Base-by-base conservation (phyloP, 2,888 invertebrate genomes). In the Ormia ochracea region DNA sequence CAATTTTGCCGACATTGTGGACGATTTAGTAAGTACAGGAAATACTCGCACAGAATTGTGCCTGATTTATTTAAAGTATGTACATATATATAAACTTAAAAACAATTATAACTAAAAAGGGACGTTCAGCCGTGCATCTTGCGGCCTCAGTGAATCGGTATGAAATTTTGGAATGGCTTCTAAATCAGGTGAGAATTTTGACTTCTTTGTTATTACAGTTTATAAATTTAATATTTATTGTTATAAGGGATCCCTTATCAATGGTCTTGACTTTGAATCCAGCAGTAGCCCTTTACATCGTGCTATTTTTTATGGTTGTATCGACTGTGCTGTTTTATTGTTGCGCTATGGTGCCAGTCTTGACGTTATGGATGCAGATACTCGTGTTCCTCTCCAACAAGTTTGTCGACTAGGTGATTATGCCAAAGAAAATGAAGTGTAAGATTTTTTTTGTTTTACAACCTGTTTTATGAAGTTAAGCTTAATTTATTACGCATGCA, bases 231-330 rank as follows among this genome's bases (percentile, higher is more conserved):
- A n/a, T n/a, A n/a, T n/a, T n/a, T n/a, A n/a, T n/a, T n/a, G n/a
- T n/a, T 33, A 17, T 4, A 17, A 87, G 86, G 90, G 89, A n/a
- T 87, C 90, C 1, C 81, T 83, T 36, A 85, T 89, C 12, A 87
- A 87, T 65, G 83, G 84, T 0, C 86, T 85, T 14, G 90, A 90
- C 33, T 84, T 66, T 33, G 90, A 90, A 56, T 93, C 93, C 0
- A 93, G 94, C 69, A 90, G 95, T 89, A 96, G 95, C 7, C 92
- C 96, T 0, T 89, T 97, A 23, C 97, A 97, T 87, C 90, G 95
- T 65, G 94, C 95, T 81, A 90, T 96, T 21, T 96, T 94, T 88
- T 96, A 96, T 89, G 96, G 96, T 0, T 94, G 96, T 85, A 92
- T 97, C 81, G 92, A 93, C 84, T 91, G 93, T 36, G 94, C 95